Evolutionary conservation across 2,113 vertebrate genomes (phyloP).

Genomic region (Heterotilapia buettikoferi): DNA sequence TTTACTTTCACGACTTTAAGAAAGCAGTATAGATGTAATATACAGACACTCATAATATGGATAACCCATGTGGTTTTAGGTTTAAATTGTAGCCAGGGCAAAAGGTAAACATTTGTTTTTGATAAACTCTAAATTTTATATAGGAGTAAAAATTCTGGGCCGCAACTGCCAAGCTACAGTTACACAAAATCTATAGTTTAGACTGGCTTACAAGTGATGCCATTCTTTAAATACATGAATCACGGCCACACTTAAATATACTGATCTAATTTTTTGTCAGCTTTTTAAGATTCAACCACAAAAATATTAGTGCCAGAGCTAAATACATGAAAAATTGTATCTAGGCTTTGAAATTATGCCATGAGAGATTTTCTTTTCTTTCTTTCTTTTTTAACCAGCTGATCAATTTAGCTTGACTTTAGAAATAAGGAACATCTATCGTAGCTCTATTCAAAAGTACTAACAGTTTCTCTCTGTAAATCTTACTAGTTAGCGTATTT

Average conservation of each 20-base stretch:
- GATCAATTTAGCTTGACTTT: background rate
- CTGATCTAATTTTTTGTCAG: rapidly evolving
- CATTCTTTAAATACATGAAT: background rate
- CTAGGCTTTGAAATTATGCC: background rate
- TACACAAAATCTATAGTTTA: background rate
- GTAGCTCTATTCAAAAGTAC: background rate
- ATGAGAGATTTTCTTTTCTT: background rate
- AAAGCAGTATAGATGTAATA: background rate
- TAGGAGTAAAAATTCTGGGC: background rate
- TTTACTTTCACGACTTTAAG: background rate
- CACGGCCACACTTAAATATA: rapidly evolving
- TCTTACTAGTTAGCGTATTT: background rate
- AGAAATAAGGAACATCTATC: rapidly evolving
- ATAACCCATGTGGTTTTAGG: background rate
- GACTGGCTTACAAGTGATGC: background rate
- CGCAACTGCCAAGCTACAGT: background rate
- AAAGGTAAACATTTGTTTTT: constrained; percentile 1
- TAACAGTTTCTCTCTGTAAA: background rate
- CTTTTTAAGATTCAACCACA: background rate
- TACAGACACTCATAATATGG: background rate
- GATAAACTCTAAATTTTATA: background rate
- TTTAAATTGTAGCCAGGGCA: background rate
- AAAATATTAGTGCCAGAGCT: background rate
- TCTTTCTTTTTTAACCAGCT: background rate
- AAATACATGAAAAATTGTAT: background rate